Base-by-base conservation (phyloP, 92 coral and sea anemone genomes). In the Epizoanthus ramosus region DNA sequence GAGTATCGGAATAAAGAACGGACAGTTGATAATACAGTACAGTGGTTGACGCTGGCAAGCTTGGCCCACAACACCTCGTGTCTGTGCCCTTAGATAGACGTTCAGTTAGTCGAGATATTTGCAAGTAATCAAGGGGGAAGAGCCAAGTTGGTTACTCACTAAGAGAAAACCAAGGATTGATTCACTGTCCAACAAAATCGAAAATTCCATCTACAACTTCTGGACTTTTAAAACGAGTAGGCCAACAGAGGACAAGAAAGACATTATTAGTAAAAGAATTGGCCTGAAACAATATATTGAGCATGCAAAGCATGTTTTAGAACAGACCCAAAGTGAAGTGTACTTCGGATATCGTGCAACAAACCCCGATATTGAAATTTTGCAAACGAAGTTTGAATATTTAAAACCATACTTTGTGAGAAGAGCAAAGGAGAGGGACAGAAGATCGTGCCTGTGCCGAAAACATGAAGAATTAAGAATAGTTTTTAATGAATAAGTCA, bases 211-310 rank as follows among this genome's bases (percentile, higher is more conserved):
- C 54, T 69, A 68, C 43, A 31, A 39, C 37, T 84, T 28, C 57
- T 73, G 83, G 84, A 68, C 69, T 6, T 43, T 22, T 41, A 73
- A 73, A 22, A 87, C 81, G 9, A 89, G 92, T 37, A 58, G 89
- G 22, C 89, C 89, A 21, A 84, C 87, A 16, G 77, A 85, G 1
- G 87, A 90, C 66, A 87, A 86, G 61, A 82, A 77, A 22, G 93
- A 87, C 77, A 31, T 81, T 13, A 54, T 86, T 0, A 17, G 86
- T 10, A 87, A 87, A 18, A 69, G 86, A 3, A 43, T 66, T 63
- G 79, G 86, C 50, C 86, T 79, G 2, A 81, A 65, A 18, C 80
- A 57, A 21, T 80, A 80, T 75, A 14, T 63, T 6, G 85, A 86
- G 74, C 89, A 86, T 64, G 66, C 81, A 7, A 80, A 86, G 52